Conservation (phyloP, 1,140 invertebrate species). For the Anoplolepis gracilipes region DNA sequence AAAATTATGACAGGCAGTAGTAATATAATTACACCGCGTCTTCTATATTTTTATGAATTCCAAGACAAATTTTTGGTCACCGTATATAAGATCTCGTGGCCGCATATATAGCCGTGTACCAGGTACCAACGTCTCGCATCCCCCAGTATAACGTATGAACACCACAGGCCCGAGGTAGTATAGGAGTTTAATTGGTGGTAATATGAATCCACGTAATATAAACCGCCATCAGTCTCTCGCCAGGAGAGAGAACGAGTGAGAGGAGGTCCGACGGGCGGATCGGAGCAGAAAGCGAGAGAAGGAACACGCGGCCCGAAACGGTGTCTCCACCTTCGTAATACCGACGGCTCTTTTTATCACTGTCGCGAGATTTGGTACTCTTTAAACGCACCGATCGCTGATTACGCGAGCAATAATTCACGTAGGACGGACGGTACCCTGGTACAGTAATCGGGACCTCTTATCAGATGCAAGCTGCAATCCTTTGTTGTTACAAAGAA, state of each 20-base stretch:
- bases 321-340: slow-evolving; percentile 75
- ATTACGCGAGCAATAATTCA: slow-evolving; percentile 56
- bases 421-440: background rate
- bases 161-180: slow-evolving; percentile 72
- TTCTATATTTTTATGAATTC: background rate
- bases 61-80: slow-evolving; percentile 17
- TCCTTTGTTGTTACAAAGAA: slow-evolving; percentile 14
- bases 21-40: background rate
- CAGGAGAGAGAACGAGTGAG: slow-evolving; percentile 54
- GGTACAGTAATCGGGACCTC: slow-evolving; percentile 13
- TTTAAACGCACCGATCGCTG: slow-evolving; percentile 62
- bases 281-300: slow-evolving; percentile 11
- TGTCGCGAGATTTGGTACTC: slow-evolving; percentile 69
- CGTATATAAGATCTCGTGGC: slow-evolving; percentile 60
- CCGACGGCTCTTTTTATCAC: slow-evolving; percentile 74
- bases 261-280: slow-evolving; percentile 12
- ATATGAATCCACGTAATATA: slow-evolving; percentile 82
- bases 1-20: background rate
- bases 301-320: slow-evolving; percentile 47
- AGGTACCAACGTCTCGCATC: slow-evolving; percentile 70
- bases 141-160: slow-evolving; percentile 75
- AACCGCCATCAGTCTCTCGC: slow-evolving; percentile 78
- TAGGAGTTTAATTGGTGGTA: slow-evolving; percentile 82
- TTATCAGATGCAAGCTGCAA: slow-evolving; percentile 26
- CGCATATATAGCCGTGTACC: slow-evolving; percentile 51